Evolutionary conservation across 2,888 invertebrate genomes (phyloP).

Genomic region (Elmis aenea): DNA sequence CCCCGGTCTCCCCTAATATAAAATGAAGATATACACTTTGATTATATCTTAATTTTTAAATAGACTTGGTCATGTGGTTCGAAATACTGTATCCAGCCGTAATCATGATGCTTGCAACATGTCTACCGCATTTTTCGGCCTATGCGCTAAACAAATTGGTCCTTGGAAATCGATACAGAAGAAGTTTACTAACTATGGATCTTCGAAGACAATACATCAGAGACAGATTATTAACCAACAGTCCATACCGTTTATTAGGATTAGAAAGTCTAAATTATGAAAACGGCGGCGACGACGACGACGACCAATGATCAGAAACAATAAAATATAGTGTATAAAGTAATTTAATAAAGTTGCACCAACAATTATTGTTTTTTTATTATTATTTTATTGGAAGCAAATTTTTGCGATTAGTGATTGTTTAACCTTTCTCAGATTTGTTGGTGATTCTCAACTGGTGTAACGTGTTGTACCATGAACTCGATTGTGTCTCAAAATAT

Average conservation of each 20-base stretch:
- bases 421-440: neutral
- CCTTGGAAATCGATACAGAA: constrained; percentile 16
- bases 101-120: constrained; percentile 11
- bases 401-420: neutral
- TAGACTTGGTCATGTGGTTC: constrained; percentile 20
- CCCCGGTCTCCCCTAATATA: too few species aligned
- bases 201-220: constrained; percentile 7
- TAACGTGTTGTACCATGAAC: too few species aligned
- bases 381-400: too few species aligned
- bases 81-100: constrained; percentile 16
- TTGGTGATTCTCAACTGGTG: too few species aligned
- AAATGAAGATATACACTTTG: too few species aligned
- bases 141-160: constrained; percentile 16
- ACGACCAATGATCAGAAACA: neutral
- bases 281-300: constrained; percentile 2
- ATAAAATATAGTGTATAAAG: neutral
- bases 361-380: too few species aligned
- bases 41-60: too few species aligned
- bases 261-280: constrained; percentile 6
- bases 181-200: constrained; percentile 3
- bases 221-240: constrained; percentile 5
- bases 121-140: constrained; percentile 7
- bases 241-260: constrained; percentile 10
- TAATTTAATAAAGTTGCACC: too few species aligned
- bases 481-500: too few species aligned